phyloP scores from a whole-genome alignment of 1,140 invertebrate species.

The Mya arenaria region DNA sequence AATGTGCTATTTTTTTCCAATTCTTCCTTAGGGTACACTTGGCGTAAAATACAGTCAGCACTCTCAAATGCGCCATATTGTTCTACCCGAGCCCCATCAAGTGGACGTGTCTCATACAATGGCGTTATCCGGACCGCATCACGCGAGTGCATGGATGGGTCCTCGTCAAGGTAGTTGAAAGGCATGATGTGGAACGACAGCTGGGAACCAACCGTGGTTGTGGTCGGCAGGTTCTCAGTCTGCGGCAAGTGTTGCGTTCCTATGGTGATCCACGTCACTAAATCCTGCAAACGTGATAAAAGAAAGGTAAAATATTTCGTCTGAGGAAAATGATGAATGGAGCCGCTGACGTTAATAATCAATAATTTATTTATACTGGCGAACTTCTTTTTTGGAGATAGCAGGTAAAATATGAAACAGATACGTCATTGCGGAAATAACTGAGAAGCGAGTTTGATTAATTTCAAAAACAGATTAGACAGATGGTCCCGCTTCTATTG shows the following conservation, averaged over 20 bases:
- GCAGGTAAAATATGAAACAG: too few relatives aligned
- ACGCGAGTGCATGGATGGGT: constrained; percentile 68
- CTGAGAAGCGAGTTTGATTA: too few relatives aligned
- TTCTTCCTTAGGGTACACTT: constrained; percentile 29
- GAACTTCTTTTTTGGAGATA: too few relatives aligned
- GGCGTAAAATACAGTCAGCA: constrained; percentile 25
- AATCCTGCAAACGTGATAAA: constrained; percentile 65
- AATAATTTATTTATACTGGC: too few relatives aligned
- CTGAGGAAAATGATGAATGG: too few relatives aligned
- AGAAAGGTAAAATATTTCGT: constrained; percentile 58
- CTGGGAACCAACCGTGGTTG: constrained; percentile 62
- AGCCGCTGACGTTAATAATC: too few relatives aligned
- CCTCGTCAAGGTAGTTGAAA: constrained; percentile 74
- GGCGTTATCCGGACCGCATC: constrained; percentile 83
- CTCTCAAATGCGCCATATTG: constrained; percentile 55
- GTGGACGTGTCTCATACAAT: constrained; percentile 50
- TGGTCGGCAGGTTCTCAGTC: constrained; percentile 72
- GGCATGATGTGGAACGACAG: constrained; percentile 69
- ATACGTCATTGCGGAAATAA: too few relatives aligned
- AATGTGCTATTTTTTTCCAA: constrained; percentile 55
- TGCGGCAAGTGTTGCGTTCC: constrained; percentile 73
- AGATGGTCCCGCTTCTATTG: too few relatives aligned
- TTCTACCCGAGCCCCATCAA: constrained; percentile 57
- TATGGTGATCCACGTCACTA: constrained; percentile 75
- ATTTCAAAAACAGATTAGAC: too few relatives aligned